Conservation (phyloP, 2,888 invertebrate genomes). For the Napeogenes sylphis region DNA sequence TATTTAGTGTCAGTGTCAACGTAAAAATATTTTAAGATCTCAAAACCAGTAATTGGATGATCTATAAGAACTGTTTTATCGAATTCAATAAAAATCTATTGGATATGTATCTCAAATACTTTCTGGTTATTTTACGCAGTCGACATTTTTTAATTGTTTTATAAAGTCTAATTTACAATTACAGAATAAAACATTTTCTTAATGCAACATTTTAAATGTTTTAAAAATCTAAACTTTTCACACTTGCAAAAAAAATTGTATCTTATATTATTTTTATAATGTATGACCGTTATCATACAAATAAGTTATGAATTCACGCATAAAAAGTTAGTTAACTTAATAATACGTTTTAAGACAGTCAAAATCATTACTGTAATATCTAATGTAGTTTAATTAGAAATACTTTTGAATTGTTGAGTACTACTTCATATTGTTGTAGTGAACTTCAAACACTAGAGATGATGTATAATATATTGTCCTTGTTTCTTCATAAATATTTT, state of each 20-base stretch:
- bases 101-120: background rate
- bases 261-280: conserved; percentile 55
- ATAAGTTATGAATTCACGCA: background rate
- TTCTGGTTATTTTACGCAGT: background rate
- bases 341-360: conserved; percentile 1
- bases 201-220: no score
- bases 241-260: no score
- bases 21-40: conserved; percentile 26
- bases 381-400: conserved; percentile 30
- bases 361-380: conserved; percentile 34
- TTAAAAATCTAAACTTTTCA: no score
- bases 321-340: background rate
- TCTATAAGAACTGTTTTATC: conserved; percentile 18
- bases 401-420: conserved; percentile 37
- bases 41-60: conserved; percentile 16
- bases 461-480: conserved; percentile 72
- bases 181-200: no score
- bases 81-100: conserved; percentile 9
- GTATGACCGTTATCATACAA: conserved; percentile 43
- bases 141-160: no score
- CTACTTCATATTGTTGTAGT: conserved; percentile 47
- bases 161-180: no score
- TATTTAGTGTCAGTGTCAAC: conserved; percentile 29
- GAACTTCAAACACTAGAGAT: conserved; percentile 68
- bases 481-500: conserved; percentile 78